Conservation (phyloP, 2,113 vertebrate genomes). For the Microcebus murinus region DNA sequence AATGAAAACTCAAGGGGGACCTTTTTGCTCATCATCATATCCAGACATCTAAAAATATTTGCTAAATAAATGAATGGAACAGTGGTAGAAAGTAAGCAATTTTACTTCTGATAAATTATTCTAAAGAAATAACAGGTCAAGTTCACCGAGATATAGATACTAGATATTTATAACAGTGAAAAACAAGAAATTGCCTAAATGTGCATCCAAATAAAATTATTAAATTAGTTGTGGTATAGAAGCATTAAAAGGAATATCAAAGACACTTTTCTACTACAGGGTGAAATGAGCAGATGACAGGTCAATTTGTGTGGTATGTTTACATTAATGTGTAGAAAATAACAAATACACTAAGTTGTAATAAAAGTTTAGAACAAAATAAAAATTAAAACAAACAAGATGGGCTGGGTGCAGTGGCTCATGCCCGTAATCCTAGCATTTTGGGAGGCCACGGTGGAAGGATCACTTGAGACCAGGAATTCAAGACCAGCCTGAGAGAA, state of each 20-base stretch:
- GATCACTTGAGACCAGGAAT: no score
- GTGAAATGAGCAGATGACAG: background rate
- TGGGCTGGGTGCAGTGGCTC: background rate
- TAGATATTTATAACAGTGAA: conserved; percentile 9
- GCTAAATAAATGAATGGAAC: background rate
- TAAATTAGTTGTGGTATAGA: background rate
- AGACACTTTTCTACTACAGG: conserved; percentile 7
- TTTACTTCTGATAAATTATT: conserved; percentile 2
- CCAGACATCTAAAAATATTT: background rate
- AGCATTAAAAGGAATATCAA: background rate
- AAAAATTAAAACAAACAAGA: conserved; percentile 17
- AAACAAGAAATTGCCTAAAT: background rate
- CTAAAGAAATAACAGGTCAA: background rate
- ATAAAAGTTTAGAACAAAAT: background rate
- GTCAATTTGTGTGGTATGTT: background rate
- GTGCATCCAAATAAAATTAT: background rate
- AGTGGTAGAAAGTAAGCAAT: conserved; percentile 28
- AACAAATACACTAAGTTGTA: background rate
- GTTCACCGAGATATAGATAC: background rate
- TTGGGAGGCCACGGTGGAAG: background rate
- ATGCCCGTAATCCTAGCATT: background rate
- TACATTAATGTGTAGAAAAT: background rate
- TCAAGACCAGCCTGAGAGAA: no score
- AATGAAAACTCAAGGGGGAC: background rate
- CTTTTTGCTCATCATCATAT: background rate